Evolutionary conservation across 2,888 invertebrate species (phyloP).

Genomic region (Neoitamus cyanurus): DNA sequence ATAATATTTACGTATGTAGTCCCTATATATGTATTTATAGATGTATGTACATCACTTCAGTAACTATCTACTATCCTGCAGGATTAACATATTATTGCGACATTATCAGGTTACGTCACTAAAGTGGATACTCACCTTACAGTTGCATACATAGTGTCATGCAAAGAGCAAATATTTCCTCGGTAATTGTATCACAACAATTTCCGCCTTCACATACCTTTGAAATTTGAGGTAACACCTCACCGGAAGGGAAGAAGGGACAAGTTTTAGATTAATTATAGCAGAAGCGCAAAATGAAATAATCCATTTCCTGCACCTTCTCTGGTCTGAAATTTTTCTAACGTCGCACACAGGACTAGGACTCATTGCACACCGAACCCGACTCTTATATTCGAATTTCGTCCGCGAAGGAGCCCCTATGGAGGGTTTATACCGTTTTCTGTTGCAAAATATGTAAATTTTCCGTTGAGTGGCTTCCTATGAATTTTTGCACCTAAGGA

Average conservation of each 20-base stretch:
- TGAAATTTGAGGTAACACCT: not conserved
- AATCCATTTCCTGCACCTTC: not conserved
- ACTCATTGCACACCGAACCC: not conserved
- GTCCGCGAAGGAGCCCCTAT: not conserved
- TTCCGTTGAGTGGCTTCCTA: not conserved
- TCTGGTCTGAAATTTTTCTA: not conserved
- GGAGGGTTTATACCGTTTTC: not conserved
- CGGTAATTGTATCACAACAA: not conserved
- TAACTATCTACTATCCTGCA: too few species aligned
- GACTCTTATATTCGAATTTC: not conserved
- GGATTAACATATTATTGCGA: too few species aligned
- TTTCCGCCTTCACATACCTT: not conserved
- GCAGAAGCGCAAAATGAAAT: not conserved
- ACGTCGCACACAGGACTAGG: not conserved
- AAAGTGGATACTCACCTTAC: not conserved
- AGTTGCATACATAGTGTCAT: not conserved
- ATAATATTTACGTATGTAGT: too few species aligned
- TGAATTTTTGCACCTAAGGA: constrained; percentile 1
- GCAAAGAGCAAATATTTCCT: not conserved
- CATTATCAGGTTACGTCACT: not conserved
- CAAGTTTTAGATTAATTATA: not conserved
- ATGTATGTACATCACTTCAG: too few species aligned
- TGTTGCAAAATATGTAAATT: constrained; percentile 1
- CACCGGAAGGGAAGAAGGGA: not conserved
- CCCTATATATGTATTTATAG: too few species aligned